A percentile compares a stretch with the other conserved stretches of the same genome.
phyloP scores from a whole-genome alignment of 2,113 vertebrate species.

The Dasypus novemcinctus region DNA sequence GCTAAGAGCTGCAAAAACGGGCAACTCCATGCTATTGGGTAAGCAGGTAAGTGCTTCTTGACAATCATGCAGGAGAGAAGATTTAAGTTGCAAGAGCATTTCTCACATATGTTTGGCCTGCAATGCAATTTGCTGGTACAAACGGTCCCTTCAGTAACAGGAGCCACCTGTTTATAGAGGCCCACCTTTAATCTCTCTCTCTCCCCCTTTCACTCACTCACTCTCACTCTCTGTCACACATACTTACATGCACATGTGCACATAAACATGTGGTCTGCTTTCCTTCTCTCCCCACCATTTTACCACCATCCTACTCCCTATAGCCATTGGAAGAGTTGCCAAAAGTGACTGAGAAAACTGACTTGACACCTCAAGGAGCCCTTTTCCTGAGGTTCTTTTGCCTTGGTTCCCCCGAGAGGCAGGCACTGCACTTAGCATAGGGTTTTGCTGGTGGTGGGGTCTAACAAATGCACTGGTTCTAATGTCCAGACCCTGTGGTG shows the following conservation, averaged over 20 bases:
- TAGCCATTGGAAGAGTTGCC: not conserved
- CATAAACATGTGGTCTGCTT: not conserved
- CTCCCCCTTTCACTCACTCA: not conserved
- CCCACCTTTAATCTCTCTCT: not conserved
- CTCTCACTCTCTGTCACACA: not conserved
- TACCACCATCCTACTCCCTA: not conserved
- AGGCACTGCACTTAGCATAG: not conserved
- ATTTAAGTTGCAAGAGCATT: not conserved
- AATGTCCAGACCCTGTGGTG: too few species aligned
- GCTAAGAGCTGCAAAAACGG: rapidly evolving
- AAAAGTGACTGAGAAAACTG: not conserved
- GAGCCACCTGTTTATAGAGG: slow-evolving; percentile 29
- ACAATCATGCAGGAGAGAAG: not conserved
- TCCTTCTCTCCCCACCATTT: not conserved
- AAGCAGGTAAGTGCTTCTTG: not conserved
- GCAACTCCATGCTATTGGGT: not conserved
- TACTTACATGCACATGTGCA: not conserved
- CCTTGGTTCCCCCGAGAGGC: not conserved
- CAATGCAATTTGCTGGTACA: slow-evolving; percentile 15
- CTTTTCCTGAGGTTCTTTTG: not conserved
- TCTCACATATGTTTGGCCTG: not conserved
- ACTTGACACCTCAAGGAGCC: not conserved
- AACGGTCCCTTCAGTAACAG: slow-evolving; percentile 34
- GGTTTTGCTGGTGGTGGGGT: not conserved
- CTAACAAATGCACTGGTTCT: too few species aligned